Conservation (phyloP, 1,140 invertebrate species). For the Halesus radiatus region DNA sequence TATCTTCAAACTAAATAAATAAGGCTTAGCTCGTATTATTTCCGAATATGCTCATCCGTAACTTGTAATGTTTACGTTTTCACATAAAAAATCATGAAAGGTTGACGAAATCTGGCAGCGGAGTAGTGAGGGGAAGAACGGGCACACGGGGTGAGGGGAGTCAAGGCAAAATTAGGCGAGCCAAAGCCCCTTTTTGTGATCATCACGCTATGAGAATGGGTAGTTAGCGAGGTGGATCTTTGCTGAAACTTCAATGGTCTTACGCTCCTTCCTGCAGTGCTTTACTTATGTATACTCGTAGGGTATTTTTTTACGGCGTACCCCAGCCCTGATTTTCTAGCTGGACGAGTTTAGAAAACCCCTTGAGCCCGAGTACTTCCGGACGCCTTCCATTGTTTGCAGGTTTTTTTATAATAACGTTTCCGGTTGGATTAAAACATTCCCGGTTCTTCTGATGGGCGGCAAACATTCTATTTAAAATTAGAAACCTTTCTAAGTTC, state of each 20-base stretch:
- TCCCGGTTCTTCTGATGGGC: slow-evolving; percentile 7
- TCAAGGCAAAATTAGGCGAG: slow-evolving; percentile 54
- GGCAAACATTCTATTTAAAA: not conserved
- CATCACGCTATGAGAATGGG: slow-evolving; percentile 54
- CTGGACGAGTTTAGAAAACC: not conserved
- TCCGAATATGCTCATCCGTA: not conserved
- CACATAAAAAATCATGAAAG: not conserved
- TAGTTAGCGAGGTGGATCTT: slow-evolving; percentile 52
- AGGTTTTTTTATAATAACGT: slow-evolving; percentile 5
- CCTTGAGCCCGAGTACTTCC: slow-evolving; percentile 10
- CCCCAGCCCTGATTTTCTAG: slow-evolving; percentile 18
- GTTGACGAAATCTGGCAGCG: not conserved
- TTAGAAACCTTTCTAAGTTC: too few species aligned
- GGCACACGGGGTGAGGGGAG: slow-evolving; percentile 5
- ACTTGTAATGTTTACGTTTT: not conserved
- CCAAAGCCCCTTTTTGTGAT: slow-evolving; percentile 55
- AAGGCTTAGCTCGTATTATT: not conserved
- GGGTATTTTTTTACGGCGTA: not conserved
- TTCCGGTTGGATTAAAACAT: slow-evolving; percentile 22
- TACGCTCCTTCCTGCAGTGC: not conserved
- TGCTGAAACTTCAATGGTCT: slow-evolving; percentile 36
- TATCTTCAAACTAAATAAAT: too few species aligned
- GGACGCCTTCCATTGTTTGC: not conserved
- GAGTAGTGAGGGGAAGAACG: slow-evolving; percentile 11
- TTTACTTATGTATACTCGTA: not conserved